Percentiles rank a stretch among this genome's conserved stretches.
These are phyloP conservation scores for Sylvilagus floridanus DNA, from an alignment of 2,797 vertebrate species.

Conservation along the genomic window DNA sequence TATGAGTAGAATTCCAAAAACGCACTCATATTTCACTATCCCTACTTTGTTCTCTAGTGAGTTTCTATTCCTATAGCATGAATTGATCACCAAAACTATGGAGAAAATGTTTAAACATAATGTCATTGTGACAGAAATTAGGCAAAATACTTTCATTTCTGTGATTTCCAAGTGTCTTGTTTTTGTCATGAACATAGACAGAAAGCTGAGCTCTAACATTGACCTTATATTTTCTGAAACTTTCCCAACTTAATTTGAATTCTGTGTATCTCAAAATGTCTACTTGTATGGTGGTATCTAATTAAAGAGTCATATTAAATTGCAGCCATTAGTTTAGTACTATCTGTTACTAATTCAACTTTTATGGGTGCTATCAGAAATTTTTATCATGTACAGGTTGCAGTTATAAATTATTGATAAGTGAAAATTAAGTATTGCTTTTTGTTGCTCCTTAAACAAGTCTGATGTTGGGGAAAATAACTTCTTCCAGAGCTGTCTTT, in stretches of 20 bases:
- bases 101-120: not conserved
- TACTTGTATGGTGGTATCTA: conserved; percentile 57
- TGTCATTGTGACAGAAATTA: not conserved
- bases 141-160: conserved; percentile 3
- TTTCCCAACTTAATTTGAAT: conserved; percentile 76
- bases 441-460: conserved; percentile 71
- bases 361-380: conserved; percentile 77
- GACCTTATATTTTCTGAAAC: conserved; percentile 64
- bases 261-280: conserved; percentile 71
- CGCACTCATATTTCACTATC: not conserved
- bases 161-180: not conserved
- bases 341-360: conserved; percentile 81
- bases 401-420: conserved; percentile 80
- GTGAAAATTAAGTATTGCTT: conserved; percentile 76
- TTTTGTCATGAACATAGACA: not conserved
- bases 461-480: conserved; percentile 59
- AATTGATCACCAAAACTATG: not conserved
- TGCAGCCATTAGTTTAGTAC: conserved; percentile 31
- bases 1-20: not conserved
- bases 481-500: conserved; percentile 65
- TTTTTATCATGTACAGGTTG: conserved; percentile 83
- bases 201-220: not conserved
- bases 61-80: not conserved
- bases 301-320: conserved; percentile 76
- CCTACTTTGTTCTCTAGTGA: conserved; percentile 1